Conservation (phyloP, 2,113 vertebrate genomes). For the Garra rufa region DNA sequence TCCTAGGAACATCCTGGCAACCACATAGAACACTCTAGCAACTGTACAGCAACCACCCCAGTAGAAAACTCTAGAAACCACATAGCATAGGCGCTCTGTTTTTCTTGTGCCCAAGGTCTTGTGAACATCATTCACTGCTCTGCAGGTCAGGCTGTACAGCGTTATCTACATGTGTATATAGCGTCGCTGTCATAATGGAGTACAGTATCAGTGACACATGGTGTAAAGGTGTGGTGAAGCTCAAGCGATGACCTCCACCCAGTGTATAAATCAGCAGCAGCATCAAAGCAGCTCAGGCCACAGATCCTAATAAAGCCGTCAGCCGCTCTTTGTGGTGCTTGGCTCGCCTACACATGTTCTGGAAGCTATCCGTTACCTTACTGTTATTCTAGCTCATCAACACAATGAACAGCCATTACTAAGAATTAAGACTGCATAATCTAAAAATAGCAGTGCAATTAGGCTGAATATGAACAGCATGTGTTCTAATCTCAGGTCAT, state of each 20-base stretch:
- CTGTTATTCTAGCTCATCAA: slow-evolving; percentile 41
- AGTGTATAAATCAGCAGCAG: background rate
- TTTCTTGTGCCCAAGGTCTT: background rate
- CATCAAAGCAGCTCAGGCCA: slow-evolving; percentile 32
- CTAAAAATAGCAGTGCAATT: slow-evolving; percentile 12
- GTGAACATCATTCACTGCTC: background rate
- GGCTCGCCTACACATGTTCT: slow-evolving; percentile 42
- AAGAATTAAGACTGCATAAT: slow-evolving; percentile 30
- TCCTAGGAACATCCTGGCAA: too few species aligned
- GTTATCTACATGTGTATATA: slow-evolving; percentile 28
- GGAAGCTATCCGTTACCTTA: slow-evolving; percentile 12
- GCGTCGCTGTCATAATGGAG: slow-evolving; percentile 34
- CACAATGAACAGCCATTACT: slow-evolving; percentile 12
- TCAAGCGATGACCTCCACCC: background rate
- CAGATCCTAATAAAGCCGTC: slow-evolving; percentile 7
- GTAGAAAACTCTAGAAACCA: background rate
- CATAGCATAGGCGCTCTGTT: background rate
- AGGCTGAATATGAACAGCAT: background rate
- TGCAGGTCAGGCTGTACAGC: background rate
- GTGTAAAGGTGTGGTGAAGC: slow-evolving; percentile 47
- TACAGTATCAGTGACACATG: slow-evolving; percentile 51
- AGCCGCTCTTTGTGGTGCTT: slow-evolving; percentile 42
- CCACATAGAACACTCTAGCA: too few species aligned
- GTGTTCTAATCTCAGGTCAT: background rate
- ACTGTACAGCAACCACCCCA: too few species aligned